Base-by-base conservation (phyloP, 2,888 invertebrate species). In the Cyrtodaria siliqua region DNA sequence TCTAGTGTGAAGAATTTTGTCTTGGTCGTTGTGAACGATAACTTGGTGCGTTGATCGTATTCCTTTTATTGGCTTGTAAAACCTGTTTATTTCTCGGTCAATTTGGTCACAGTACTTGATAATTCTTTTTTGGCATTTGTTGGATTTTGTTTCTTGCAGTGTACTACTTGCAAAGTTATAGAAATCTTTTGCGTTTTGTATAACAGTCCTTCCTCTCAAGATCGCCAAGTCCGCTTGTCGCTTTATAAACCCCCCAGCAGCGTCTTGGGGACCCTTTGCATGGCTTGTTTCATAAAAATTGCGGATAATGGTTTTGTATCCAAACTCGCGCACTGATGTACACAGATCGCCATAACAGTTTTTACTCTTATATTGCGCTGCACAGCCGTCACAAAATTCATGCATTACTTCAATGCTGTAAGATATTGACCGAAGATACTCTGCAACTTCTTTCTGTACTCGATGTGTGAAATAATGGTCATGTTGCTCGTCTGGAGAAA, bases 361-460 rank as follows among this genome's bases (percentile, higher is more conserved):
- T n/a, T 75, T 50, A 42, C 66, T 79, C 47, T 79, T 75, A 47
- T 72, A 76, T 26, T 75, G 75, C 4, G 38, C 38, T 9, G 40
- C 23, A 42, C 67, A 79, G 3, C 75, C 79, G 24, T 75, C 71
- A 47, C 55, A 55, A 50, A 71, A 79, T 29, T 79, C 75, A 24
- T 75, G 75, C 66, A 79, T 64, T 2, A 53, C 44, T 8, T 38
- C 14, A 1, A 33, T 9, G 24, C 33, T 3, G 18, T 44, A 68
- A 3, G 20, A 16, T 33, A 69, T 57, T 3, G 50, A 62, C n/a
- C 53, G 42, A 1, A 80, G 50, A 55, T 80, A 76, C 1, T 69
- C 47, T 14, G 68, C n/a, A 47, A 76, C 40, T 52, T 52, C 26
- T 29, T 55, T 50, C 38, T 76, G 76, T 2, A 69, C 70, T 42